A percentile compares a stretch with the other conserved stretches of the same genome.
Conservation (phyloP, 53 echinoderm and acorn worm species). For the Echinometra lucunter region DNA sequence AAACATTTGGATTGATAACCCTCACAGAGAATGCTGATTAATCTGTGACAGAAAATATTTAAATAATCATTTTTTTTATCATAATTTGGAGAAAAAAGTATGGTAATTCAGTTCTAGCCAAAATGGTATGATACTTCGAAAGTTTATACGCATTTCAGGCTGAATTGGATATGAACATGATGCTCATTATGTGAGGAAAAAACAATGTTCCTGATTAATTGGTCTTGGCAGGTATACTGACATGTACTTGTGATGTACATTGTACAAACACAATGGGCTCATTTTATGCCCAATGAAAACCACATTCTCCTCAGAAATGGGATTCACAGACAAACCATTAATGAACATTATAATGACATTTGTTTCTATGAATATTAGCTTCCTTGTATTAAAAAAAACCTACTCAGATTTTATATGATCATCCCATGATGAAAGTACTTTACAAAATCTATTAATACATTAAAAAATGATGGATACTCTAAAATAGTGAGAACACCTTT, state of each 20-base stretch:
- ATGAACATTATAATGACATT: neutral
- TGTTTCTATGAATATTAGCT: neutral
- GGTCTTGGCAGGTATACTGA: neutral
- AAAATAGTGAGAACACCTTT: neutral
- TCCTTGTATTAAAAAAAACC: neutral
- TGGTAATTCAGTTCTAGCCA: too few relatives aligned
- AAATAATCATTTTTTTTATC: too few relatives aligned
- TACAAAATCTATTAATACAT: neutral
- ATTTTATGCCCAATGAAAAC: neutral
- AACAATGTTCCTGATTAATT: neutral
- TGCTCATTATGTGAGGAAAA: neutral
- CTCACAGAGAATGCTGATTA: neutral
- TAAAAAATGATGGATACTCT: neutral
- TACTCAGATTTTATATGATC: neutral
- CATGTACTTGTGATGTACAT: neutral
- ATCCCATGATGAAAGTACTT: neutral
- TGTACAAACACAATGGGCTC: neutral
- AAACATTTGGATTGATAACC: neutral
- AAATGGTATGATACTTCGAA: too few relatives aligned
- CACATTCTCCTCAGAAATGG: neutral
- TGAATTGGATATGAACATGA: too few relatives aligned
- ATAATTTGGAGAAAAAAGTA: too few relatives aligned
- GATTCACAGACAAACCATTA: neutral
- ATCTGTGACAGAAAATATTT: neutral
- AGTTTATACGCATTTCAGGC: too few relatives aligned